These are phyloP conservation scores for Heteronetta atricapilla DNA, from an alignment of 2,113 vertebrate species.

Conservation along the genomic window DNA sequence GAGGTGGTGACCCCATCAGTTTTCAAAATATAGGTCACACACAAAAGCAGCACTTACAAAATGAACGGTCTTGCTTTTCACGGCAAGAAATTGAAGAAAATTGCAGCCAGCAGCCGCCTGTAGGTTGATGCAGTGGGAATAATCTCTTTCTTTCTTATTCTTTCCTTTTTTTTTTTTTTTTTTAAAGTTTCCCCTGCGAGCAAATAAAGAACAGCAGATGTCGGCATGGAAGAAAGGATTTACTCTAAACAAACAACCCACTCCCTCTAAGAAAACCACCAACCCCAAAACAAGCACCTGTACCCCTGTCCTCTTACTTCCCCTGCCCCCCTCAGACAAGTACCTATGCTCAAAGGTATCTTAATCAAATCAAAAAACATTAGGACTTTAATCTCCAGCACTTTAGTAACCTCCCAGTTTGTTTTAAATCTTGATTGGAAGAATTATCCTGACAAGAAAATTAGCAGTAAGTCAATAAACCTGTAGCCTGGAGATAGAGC, in stretches of 20 bases:
- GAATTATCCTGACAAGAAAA: conserved; percentile 80
- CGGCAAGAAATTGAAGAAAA: conserved; percentile 76
- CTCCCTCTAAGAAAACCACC: conserved; percentile 26
- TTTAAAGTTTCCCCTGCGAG: conserved; percentile 44
- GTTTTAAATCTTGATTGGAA: conserved; percentile 79
- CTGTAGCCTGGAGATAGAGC: conserved; percentile 62
- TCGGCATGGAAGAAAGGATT: conserved; percentile 29
- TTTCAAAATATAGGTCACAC: conserved; percentile 74
- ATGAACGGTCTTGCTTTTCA: conserved; percentile 73
- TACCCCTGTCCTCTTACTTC: not conserved
- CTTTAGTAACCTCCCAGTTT: conserved; percentile 71
- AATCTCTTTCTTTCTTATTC: conserved; percentile 57
- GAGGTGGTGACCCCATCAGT: conserved; percentile 64
- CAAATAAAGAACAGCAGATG: conserved; percentile 65
- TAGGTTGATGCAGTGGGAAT: conserved; percentile 66
- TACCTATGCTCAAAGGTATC: not conserved
- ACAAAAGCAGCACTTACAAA: conserved; percentile 73
- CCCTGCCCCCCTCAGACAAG: not conserved
- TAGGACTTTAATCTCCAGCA: conserved; percentile 50
- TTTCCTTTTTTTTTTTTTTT: not conserved
- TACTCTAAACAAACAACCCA: conserved; percentile 64
- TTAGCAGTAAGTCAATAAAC: conserved; percentile 76
- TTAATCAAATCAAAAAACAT: conserved; percentile 65
- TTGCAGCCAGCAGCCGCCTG: conserved; percentile 68
- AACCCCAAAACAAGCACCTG: not conserved